These are phyloP conservation scores for Spodoptera exigua DNA, from an alignment of 2,888 invertebrate genomes.

Conservation along the genomic window DNA sequence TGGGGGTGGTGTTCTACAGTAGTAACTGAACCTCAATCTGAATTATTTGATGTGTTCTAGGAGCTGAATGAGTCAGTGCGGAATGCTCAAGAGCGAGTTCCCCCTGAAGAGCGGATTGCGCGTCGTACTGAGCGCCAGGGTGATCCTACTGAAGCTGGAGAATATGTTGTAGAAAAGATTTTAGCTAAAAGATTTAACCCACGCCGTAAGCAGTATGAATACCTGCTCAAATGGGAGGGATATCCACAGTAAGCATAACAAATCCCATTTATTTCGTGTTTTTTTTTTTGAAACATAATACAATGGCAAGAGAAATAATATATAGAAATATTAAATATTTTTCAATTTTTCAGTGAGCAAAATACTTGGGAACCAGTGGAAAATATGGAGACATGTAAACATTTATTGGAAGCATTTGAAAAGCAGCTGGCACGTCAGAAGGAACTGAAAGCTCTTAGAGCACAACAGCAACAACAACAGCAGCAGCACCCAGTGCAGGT, in stretches of 20 bases:
- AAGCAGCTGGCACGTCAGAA: conserved; percentile 93
- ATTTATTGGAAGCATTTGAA: conserved; percentile 94
- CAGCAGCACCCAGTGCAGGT: conserved; percentile 82
- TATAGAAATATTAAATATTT: not conserved
- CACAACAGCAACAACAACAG: conserved; percentile 75
- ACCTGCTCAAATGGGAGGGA: conserved; percentile 96
- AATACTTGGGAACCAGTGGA: conserved; percentile 96
- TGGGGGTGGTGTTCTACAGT: not conserved
- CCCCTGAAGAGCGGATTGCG: conserved; percentile 85
- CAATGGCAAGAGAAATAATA: not conserved
- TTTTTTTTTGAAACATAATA: no score
- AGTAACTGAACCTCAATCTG: not conserved
- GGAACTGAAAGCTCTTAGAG: conserved; percentile 90
- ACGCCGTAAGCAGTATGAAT: conserved; percentile 93
- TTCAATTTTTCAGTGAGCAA: conserved; percentile 88
- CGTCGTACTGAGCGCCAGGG: conserved; percentile 81
- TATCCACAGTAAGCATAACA: conserved; percentile 91
- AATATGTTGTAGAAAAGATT: conserved; percentile 94
- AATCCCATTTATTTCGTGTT: no score
- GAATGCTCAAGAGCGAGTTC: conserved; percentile 84
- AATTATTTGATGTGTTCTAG: conserved; percentile 14
- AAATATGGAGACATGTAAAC: conserved; percentile 93
- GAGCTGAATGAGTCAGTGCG: conserved; percentile 79
- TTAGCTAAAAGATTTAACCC: conserved; percentile 95
- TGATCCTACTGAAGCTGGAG: conserved; percentile 86